Percentiles rank a stretch among this genome's conserved stretches.
These are phyloP conservation scores for Eulemur rubriventer DNA, from an alignment of 2,797 vertebrate genomes.

Conservation along the genomic window DNA sequence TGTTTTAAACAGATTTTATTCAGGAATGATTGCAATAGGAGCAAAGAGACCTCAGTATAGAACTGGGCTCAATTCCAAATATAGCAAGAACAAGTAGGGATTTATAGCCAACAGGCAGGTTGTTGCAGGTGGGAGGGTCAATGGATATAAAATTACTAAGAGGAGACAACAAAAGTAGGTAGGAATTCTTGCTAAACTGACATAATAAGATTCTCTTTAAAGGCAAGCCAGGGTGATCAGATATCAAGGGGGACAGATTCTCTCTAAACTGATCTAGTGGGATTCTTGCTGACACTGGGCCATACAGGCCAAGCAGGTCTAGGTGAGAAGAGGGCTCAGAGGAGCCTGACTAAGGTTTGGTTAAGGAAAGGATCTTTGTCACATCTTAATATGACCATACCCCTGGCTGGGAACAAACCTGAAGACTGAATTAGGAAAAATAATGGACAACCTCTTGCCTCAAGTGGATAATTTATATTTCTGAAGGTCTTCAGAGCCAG, in stretches of 20 bases:
- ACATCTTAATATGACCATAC: neutral
- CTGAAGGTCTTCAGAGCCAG: neutral
- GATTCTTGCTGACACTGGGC: neutral
- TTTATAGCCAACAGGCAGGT: neutral
- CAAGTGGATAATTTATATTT: neutral
- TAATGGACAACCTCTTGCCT: neutral
- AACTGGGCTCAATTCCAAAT: neutral
- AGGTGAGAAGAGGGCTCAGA: neutral
- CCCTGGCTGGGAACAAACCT: neutral
- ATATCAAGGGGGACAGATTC: neutral
- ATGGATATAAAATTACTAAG: neutral
- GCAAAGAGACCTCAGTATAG: neutral
- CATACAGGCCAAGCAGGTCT: neutral
- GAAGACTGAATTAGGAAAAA: neutral
- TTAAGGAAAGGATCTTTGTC: neutral
- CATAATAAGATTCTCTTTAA: neutral
- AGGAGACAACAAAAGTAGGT: neutral
- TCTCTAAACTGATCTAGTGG: neutral
- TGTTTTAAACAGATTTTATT: neutral
- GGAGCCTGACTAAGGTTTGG: neutral
- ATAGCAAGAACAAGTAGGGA: neutral
- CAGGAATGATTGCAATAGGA: neutral
- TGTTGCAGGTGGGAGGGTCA: fast-evolving
- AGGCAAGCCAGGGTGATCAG: neutral
- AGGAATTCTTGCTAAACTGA: neutral